Evolutionary conservation across 2,888 invertebrate species (phyloP).

Genomic region (Ornithoptera alexandrae): DNA sequence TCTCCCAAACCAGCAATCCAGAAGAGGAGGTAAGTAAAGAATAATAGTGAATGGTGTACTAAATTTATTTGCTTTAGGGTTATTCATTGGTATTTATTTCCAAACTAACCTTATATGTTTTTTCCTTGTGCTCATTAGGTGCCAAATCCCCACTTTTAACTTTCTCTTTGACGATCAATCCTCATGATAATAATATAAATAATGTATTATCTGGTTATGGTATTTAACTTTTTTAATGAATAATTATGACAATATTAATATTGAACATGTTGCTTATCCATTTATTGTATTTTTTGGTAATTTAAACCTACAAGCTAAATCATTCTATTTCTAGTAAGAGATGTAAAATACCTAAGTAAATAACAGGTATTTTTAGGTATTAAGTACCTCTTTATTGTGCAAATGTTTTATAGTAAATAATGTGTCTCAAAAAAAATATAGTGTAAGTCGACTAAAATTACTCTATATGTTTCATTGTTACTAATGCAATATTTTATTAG

Average conservation of each 20-base stretch:
- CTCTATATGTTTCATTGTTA: too few species aligned
- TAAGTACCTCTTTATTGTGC: too few species aligned
- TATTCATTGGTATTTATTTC: slow-evolving; percentile 29
- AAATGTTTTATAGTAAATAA: too few species aligned
- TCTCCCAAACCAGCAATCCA: slow-evolving; percentile 81
- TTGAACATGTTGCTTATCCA: too few species aligned
- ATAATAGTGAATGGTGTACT: slow-evolving; percentile 1
- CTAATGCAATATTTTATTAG: too few species aligned
- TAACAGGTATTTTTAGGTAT: neutral
- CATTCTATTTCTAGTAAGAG: neutral
- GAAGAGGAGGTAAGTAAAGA: slow-evolving; percentile 82
- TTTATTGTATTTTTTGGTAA: neutral
- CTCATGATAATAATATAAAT: slow-evolving; percentile 13
- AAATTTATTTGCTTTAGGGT: slow-evolving; percentile 2
- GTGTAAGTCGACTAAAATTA: too few species aligned
- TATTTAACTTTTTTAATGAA: too few species aligned
- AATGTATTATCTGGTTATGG: neutral
- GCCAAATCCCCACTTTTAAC: slow-evolving; percentile 33
- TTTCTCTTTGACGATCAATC: slow-evolving; percentile 36
- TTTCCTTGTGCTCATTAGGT: slow-evolving; percentile 32
- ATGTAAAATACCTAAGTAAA: neutral
- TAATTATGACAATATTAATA: too few species aligned
- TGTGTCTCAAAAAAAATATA: too few species aligned
- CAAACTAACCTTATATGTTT: slow-evolving; percentile 18
- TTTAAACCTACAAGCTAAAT: neutral